Percentiles rank a stretch among this genome's conserved stretches.
phyloP scores from a whole-genome alignment of 2,113 vertebrate species.

The Eretmochelys imbricata region DNA sequence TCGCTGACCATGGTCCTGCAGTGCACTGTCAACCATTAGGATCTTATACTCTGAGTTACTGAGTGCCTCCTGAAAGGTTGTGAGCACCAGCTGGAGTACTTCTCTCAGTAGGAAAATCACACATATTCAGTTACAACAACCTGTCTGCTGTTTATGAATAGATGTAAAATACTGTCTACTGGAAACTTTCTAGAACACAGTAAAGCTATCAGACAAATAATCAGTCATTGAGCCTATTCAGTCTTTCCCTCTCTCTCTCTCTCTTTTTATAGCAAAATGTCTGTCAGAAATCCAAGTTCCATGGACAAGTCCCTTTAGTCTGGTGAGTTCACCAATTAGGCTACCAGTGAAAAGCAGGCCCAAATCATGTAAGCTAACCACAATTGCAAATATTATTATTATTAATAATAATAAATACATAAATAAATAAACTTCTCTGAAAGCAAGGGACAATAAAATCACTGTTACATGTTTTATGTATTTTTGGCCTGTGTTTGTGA shows the following conservation, averaged over 20 bases:
- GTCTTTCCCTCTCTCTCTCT: neutral
- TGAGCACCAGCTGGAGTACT: neutral
- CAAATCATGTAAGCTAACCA: neutral
- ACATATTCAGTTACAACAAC: rapidly evolving
- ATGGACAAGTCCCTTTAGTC: rapidly evolving
- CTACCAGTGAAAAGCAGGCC: rapidly evolving
- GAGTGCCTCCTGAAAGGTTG: rapidly evolving
- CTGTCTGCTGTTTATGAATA: neutral
- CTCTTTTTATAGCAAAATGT: rapidly evolving
- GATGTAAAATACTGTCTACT: rapidly evolving
- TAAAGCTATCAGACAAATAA: neutral
- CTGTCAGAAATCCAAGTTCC: neutral
- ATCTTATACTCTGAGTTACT: neutral
- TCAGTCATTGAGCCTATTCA: neutral
- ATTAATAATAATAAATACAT: too few species aligned
- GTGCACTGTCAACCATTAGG: too few species aligned
- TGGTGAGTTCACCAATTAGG: rapidly evolving
- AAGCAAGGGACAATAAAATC: neutral
- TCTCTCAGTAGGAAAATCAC: neutral
- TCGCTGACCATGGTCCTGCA: neutral
- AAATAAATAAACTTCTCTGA: neutral
- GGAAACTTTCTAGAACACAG: neutral
- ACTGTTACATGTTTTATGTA: neutral
- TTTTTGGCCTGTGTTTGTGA: neutral
- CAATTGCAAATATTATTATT: neutral